Percentiles rank a stretch among this genome's conserved stretches.
Evolutionary conservation across 2,113 vertebrate genomes (phyloP).

Genomic region (Chlamydotis undulata): DNA sequence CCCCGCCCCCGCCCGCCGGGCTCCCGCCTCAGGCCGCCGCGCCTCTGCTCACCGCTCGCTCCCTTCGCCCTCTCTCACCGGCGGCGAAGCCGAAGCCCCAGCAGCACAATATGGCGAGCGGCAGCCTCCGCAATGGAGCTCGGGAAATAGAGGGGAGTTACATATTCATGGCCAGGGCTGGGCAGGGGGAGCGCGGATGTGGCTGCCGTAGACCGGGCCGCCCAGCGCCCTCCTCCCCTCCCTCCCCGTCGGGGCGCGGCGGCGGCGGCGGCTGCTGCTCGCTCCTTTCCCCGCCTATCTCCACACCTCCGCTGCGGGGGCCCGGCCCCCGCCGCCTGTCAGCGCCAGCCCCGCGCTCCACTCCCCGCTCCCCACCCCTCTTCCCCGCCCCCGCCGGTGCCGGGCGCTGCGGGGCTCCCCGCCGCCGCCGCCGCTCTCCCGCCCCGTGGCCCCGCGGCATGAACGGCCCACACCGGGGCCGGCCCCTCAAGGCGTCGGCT

Average conservation of each 20-base stretch:
- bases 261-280: fast-evolving
- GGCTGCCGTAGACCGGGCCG: not conserved
- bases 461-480: not conserved
- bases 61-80: not conserved
- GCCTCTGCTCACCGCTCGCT: not conserved
- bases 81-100: slow-evolving; percentile 18
- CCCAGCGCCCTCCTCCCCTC: not conserved
- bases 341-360: not conserved
- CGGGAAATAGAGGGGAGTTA: slow-evolving; percentile 75
- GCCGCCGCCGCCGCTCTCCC: not conserved
- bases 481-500: too few relatives aligned
- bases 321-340: not conserved
- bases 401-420: not conserved
- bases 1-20: not conserved
- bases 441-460: too few relatives aligned
- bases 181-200: slow-evolving; percentile 3
- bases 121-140: slow-evolving; percentile 76
- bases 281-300: not conserved
- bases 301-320: not conserved
- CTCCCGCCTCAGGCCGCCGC: not conserved
- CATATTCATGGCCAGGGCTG: slow-evolving; percentile 36
- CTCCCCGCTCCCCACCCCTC: too few relatives aligned
- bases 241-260: not conserved
- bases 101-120: slow-evolving; percentile 84
- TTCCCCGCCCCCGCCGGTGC: not conserved